Percentiles rank a stretch among this genome's conserved stretches.
phyloP scores from a whole-genome alignment of 2,888 invertebrate species.

The Leptopilina drosophilae region DNA sequence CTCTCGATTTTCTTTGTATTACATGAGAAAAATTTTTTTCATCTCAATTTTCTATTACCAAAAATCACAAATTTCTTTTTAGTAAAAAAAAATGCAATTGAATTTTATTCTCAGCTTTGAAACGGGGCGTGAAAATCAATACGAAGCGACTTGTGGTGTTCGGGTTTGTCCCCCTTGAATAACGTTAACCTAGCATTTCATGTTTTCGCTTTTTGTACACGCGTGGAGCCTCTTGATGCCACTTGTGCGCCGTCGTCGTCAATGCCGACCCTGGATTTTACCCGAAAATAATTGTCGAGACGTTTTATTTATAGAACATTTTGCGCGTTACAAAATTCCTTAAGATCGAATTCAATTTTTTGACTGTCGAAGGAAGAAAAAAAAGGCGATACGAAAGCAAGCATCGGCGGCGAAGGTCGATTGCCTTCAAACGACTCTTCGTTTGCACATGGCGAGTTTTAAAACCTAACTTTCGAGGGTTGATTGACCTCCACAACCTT shows the following conservation, averaged over 20 bases:
- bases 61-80: background rate
- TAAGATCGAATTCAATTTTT: conserved; percentile 49
- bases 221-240: conserved; percentile 45
- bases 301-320: conserved; percentile 70
- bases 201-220: conserved; percentile 48
- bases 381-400: conserved; percentile 42
- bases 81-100: background rate
- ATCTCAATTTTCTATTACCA: background rate
- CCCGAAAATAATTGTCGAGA: conserved; percentile 70
- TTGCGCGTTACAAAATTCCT: conserved; percentile 47
- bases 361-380: background rate
- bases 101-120: conserved; percentile 43
- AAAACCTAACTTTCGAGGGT: conserved; percentile 32
- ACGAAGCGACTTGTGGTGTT: conserved; percentile 60
- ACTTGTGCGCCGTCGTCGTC: conserved; percentile 41
- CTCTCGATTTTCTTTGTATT: conserved; percentile 64
- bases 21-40: conserved; percentile 1
- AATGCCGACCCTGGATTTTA: conserved; percentile 49
- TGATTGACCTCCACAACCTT: conserved; percentile 37
- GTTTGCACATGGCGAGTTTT: conserved; percentile 33
- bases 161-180: conserved; percentile 61
- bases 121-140: conserved; percentile 76
- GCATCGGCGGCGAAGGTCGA: conserved; percentile 36
- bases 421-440: conserved; percentile 29
- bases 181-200: conserved; percentile 69